Percentiles rank a stretch among this genome's conserved stretches.
phyloP scores from a whole-genome alignment of 2,113 vertebrate species.

The Oenanthe oenanthe region DNA sequence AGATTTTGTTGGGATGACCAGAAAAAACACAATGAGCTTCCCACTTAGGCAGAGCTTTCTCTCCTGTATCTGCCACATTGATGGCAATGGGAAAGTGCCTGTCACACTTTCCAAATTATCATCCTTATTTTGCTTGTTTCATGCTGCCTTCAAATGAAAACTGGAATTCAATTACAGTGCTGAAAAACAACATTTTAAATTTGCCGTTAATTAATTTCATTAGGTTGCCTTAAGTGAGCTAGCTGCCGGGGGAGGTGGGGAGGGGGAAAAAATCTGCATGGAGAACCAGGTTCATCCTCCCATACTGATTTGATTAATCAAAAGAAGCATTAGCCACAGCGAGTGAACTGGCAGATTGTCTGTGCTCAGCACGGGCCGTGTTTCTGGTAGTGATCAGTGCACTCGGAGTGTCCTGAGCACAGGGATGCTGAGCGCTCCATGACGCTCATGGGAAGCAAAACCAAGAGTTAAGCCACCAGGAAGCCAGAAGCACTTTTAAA shows the following conservation, averaged over 20 bases:
- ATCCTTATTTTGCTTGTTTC: slow-evolving; percentile 22
- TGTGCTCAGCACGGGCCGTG: neutral
- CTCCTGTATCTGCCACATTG: neutral
- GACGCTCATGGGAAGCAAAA: neutral
- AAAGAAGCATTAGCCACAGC: neutral
- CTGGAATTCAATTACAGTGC: slow-evolving; percentile 32
- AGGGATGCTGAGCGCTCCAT: neutral
- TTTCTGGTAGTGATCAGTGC: neutral
- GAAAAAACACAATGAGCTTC: neutral
- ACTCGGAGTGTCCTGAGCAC: neutral
- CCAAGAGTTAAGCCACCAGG: neutral
- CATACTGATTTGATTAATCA: slow-evolving; percentile 48
- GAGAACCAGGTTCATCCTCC: slow-evolving; percentile 16
- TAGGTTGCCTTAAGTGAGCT: slow-evolving; percentile 42
- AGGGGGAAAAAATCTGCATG: neutral
- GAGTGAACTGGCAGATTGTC: neutral
- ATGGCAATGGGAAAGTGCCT: neutral
- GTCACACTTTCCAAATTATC: neutral
- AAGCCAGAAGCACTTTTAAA: slow-evolving; percentile 15
- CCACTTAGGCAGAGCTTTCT: neutral
- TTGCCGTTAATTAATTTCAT: slow-evolving; percentile 58
- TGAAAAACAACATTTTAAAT: slow-evolving; percentile 49
- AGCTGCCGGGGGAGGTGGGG: accelerated
- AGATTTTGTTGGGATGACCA: neutral
- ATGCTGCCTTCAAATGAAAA: slow-evolving; percentile 27